These are phyloP conservation scores for Xestia ashworthii DNA, from an alignment of 2,888 invertebrate species.

Conservation along the genomic window DNA sequence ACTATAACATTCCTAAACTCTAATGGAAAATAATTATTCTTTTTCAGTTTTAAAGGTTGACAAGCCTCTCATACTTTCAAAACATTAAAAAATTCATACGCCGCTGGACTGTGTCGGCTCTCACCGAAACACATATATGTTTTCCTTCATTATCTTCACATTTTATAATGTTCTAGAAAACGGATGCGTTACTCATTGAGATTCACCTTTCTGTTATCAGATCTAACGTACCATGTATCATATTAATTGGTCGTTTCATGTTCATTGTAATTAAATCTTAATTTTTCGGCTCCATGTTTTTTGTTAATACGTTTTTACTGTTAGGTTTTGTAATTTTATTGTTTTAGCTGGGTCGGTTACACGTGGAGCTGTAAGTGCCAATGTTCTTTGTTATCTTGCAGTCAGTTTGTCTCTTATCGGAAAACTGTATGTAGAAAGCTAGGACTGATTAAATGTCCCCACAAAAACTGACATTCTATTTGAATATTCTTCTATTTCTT, in stretches of 20 bases:
- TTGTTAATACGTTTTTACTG: conserved; percentile 68
- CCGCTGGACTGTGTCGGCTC: conserved; percentile 64
- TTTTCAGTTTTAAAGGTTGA: conserved; percentile 42
- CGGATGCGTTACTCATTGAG: conserved; percentile 72
- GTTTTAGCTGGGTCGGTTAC: conserved; percentile 54
- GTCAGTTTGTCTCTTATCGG: conserved; percentile 36
- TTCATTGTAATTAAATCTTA: conserved; percentile 78
- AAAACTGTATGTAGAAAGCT: conserved; percentile 33
- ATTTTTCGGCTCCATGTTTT: conserved; percentile 69
- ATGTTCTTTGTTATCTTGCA: conserved; percentile 41
- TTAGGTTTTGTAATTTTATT: conserved; percentile 67
- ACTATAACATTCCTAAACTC: neutral
- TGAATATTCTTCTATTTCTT: neutral
- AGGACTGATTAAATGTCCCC: conserved; percentile 2
- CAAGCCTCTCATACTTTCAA: conserved; percentile 55
- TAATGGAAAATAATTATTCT: conserved; percentile 20
- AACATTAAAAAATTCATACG: conserved; percentile 58
- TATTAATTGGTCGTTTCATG: conserved; percentile 78
- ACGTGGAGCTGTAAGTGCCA: conserved; percentile 54
- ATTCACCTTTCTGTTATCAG: conserved; percentile 74
- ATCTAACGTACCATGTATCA: conserved; percentile 75
- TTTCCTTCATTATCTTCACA: conserved; percentile 69
- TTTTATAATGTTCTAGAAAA: conserved; percentile 71
- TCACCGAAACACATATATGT: conserved; percentile 69
- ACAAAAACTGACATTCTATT: neutral